A percentile compares a stretch with the other conserved stretches of the same genome.
Evolutionary conservation across 2,888 invertebrate species (phyloP).

Genomic region (Phyllotreta cruciferae): DNA sequence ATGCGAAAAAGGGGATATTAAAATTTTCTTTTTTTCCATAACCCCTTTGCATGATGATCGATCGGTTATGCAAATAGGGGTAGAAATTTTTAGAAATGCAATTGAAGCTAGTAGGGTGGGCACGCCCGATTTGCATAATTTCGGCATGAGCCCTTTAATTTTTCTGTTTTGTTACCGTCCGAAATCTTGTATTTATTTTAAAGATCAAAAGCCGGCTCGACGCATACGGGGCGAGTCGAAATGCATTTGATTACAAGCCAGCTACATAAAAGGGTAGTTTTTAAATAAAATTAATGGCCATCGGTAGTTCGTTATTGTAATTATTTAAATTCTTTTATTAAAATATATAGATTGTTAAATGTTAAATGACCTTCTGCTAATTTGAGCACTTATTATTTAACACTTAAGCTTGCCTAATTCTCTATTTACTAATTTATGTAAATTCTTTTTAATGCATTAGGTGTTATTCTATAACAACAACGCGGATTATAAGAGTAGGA

Average conservation of each 20-base stretch:
- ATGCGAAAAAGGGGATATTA: conserved; percentile 39
- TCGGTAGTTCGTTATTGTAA: background rate
- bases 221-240: conserved; percentile 28
- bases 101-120: conserved; percentile 38
- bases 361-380: no score
- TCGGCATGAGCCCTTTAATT: conserved; percentile 41
- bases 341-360: no score
- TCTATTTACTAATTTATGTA: conserved; percentile 16
- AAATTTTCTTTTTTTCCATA: conserved; percentile 37
- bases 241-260: conserved; percentile 5
- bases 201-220: conserved; percentile 34
- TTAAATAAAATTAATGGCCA: conserved; percentile 21
- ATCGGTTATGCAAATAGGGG: conserved; percentile 44
- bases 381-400: no score
- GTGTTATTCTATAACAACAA: conserved; percentile 12
- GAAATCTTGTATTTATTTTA: conserved; percentile 42
- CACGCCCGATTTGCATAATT: conserved; percentile 39
- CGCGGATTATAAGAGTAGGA: conserved; percentile 3
- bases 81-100: conserved; percentile 39
- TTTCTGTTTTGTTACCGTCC: conserved; percentile 36
- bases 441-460: conserved; percentile 10
- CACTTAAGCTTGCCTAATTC: conserved; percentile 2
- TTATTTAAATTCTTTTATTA: no score
- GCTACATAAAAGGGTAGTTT: conserved; percentile 8
- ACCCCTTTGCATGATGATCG: conserved; percentile 35